These are phyloP conservation scores for Cyclina sinensis DNA, from an alignment of 1,140 invertebrate species.

Conservation along the genomic window DNA sequence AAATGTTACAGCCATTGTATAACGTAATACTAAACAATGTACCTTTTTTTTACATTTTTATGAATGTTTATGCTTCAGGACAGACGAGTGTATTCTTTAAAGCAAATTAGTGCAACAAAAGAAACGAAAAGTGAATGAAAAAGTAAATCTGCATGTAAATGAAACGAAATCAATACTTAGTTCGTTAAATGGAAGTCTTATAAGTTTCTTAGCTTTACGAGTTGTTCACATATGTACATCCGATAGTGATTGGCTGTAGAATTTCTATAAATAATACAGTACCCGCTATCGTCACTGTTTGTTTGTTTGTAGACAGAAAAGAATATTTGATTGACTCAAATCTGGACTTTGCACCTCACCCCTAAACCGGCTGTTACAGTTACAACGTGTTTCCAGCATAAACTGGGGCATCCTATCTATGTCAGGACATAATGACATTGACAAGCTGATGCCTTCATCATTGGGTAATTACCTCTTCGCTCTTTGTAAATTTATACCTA, in stretches of 20 bases:
- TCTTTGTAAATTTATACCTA: neutral
- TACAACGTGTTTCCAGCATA: slow-evolving; percentile 20
- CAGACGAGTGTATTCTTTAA: too few relatives aligned
- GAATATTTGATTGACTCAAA: slow-evolving; percentile 19
- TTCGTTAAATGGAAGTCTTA: neutral
- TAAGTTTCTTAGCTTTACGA: neutral
- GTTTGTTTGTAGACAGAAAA: neutral
- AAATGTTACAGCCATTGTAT: too few relatives aligned
- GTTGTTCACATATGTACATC: slow-evolving; percentile 8
- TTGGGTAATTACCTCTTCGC: too few relatives aligned
- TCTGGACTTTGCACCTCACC: neutral
- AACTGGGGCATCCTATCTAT: neutral
- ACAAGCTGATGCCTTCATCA: neutral
- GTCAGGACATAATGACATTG: slow-evolving; percentile 48
- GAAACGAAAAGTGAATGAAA: too few relatives aligned
- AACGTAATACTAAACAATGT: too few relatives aligned
- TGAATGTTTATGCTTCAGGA: too few relatives aligned
- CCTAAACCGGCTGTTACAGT: neutral
- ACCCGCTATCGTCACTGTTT: neutral
- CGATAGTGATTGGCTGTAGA: neutral
- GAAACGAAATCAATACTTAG: too few relatives aligned
- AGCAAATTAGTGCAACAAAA: too few relatives aligned
- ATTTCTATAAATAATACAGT: neutral
- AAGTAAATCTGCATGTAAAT: too few relatives aligned
- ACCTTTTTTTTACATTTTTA: too few relatives aligned